phyloP scores from a whole-genome alignment of 2,888 invertebrate genomes.

The Trachelus iudaicus region DNA sequence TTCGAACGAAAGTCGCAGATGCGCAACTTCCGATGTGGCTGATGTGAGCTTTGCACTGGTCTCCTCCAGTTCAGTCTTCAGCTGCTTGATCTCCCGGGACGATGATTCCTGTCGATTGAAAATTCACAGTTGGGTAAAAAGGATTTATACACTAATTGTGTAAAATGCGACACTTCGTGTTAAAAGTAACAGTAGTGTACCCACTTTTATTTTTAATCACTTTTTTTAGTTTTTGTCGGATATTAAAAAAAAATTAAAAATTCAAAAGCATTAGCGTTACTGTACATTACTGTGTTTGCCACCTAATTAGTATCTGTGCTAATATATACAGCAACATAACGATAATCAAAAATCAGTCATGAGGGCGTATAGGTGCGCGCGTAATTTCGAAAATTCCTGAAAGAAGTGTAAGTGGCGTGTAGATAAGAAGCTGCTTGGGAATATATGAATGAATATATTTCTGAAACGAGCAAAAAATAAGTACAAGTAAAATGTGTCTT shows the following conservation, averaged over 20 bases:
- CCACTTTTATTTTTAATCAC: background rate
- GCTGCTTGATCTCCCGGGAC: conserved; percentile 45
- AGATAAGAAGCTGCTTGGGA: background rate
- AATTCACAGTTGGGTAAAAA: background rate
- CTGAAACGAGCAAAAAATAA: conserved; percentile 58
- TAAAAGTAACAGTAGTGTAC: background rate
- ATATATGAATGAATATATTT: background rate
- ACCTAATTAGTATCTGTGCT: background rate
- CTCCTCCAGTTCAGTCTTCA: conserved; percentile 51
- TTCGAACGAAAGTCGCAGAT: conserved; percentile 45
- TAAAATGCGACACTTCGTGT: background rate
- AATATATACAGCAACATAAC: background rate
- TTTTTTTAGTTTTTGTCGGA: background rate
- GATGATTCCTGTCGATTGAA: conserved; percentile 48
- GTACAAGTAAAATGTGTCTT: conserved; percentile 38
- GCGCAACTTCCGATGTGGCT: conserved; percentile 45
- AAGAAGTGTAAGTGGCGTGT: background rate
- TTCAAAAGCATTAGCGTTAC: background rate
- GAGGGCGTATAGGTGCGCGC: background rate
- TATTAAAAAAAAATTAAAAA: no score
- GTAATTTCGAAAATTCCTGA: background rate
- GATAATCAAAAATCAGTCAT: background rate
- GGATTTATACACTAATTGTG: background rate
- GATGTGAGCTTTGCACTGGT: conserved; percentile 35
- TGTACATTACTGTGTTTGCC: background rate